Base-by-base conservation (phyloP, 2,797 vertebrate species). In the Alauda arvensis region DNA sequence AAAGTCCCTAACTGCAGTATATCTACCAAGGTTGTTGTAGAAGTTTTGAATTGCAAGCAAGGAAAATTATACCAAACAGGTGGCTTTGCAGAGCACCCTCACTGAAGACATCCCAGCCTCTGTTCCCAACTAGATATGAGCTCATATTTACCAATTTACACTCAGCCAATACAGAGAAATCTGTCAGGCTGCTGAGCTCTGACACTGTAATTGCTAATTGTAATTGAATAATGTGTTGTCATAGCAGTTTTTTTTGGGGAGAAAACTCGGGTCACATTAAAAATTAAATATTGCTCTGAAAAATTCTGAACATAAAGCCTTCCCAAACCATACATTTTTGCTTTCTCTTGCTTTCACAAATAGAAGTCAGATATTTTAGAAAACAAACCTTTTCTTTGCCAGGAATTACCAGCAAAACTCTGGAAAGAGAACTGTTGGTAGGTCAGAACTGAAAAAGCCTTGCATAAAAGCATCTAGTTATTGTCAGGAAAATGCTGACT, bases 401-500 rank as follows among this genome's bases (percentile, higher is more conserved):
- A 77, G 40, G 11, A 89, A 40, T 4, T 65, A 31, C 21, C 26
- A 83, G 53, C 4, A 76, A n/a, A 81, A 29, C 14, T 61, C 62
- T 77, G n/a, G 48, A 74, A 80, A 45, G 25, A 57, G 10, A 72
- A 33, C 11, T 31, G 33, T 4, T 75, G 9, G 51, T 69, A 63
- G 33, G 34, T 77, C 43, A 43, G 45, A 92, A 81, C 25, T 45
- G 59, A 77, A 84, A 69, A 75, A 56, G 8, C 12, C 19, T 82
- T 83, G 61, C 25, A 83, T 29, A 67, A 71, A 85, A 82, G 9
- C 6, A 17, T 39, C 28, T 71, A 45, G 20, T 52, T 87, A 77
- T 68, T 92, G 49, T 33, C 40, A 76, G 34, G n/a, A 67, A 82
- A 90, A 83, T 45, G 34, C 26, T 40, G 83, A 79, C 57, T 60